These are phyloP conservation scores for Acleris holmiana DNA, from an alignment of 2,888 invertebrate species.

Conservation along the genomic window DNA sequence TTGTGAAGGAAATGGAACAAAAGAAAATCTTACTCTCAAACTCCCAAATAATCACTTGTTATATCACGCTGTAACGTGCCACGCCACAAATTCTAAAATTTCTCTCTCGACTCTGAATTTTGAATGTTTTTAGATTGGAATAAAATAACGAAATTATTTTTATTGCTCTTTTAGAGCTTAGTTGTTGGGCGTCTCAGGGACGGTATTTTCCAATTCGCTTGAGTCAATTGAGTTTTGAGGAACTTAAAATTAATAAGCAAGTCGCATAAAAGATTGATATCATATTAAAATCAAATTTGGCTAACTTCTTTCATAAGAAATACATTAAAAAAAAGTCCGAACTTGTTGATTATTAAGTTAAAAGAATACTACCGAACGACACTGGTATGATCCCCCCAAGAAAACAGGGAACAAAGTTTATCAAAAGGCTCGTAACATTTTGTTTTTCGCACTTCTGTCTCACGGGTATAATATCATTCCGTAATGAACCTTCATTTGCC, in stretches of 20 bases:
- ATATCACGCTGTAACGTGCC: constrained; percentile 49
- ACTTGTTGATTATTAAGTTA: background rate
- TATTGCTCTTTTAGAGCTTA: constrained; percentile 16
- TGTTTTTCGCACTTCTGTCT: constrained; percentile 20
- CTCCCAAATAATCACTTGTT: constrained; percentile 49
- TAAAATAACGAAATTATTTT: constrained; percentile 24
- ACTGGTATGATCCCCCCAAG: constrained; percentile 4
- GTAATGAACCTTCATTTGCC: constrained; percentile 21
- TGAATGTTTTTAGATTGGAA: constrained; percentile 16
- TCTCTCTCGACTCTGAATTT: constrained; percentile 12
- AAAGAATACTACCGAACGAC: background rate
- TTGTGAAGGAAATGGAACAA: constrained; percentile 40
- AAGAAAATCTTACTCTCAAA: constrained; percentile 10
- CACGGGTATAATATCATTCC: constrained; percentile 23
- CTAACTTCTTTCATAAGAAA: background rate
- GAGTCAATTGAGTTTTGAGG: background rate
- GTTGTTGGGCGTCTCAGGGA: background rate
- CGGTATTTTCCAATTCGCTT: background rate
- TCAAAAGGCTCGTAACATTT: constrained; percentile 25
- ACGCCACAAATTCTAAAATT: constrained; percentile 39
- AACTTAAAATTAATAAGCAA: background rate
- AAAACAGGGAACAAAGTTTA: constrained; percentile 14
- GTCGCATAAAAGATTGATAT: background rate
- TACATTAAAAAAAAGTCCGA: background rate
- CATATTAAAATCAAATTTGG: too few relatives aligned